Base-by-base conservation (phyloP, 92 coral and sea anemone genomes). In the Blastomussa wellsi region DNA sequence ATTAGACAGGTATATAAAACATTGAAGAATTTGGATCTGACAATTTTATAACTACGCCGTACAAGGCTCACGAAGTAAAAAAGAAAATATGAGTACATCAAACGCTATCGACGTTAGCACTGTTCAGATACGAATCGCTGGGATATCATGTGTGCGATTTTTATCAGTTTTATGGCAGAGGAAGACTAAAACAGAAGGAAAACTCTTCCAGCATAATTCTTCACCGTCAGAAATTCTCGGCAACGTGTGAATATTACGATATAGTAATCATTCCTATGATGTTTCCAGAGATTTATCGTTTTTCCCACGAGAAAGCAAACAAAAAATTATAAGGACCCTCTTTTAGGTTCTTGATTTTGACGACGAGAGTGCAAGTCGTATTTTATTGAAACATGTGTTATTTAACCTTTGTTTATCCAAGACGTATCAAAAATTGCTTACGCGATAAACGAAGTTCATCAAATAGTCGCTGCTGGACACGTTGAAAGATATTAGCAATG, bases 401-500 rank as follows among this genome's bases (percentile, higher is more conserved):
- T 48, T 48, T 32, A 31, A 80, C 31, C 74, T 47, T 31, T 51
- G 69, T 72, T 82, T 71, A 70, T 71, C 22, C 38, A 49, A 71
- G 39, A 71, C 66, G 37, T 29, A 72, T 65, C 49, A 82, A 82
- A 52, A 55, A 53, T 37, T 52, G 37, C n/a, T 72, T 4, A 35
- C n/a, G n/a, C n/a, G n/a, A n/a, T n/a, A n/a, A n/a, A n/a, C n/a
- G 22, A 33, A 47, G 59, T 68, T 39, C 41, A 82, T 71, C 2
- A 17, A 71, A 71, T 7, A 39, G 51, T 52, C 52, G 19, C 41
- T 82, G 12, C 26, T 33, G 10, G 31, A 49, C 78, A 37, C 57
- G 86, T 55, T 82, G 86, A 82, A 82, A 71, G 86, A 82, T 53
- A 72, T 82, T 82, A 49, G 14, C 39, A 66, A 53, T 16, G 37